Conservation (phyloP, 1,140 invertebrate species). For the Hycleus phaleratus region DNA sequence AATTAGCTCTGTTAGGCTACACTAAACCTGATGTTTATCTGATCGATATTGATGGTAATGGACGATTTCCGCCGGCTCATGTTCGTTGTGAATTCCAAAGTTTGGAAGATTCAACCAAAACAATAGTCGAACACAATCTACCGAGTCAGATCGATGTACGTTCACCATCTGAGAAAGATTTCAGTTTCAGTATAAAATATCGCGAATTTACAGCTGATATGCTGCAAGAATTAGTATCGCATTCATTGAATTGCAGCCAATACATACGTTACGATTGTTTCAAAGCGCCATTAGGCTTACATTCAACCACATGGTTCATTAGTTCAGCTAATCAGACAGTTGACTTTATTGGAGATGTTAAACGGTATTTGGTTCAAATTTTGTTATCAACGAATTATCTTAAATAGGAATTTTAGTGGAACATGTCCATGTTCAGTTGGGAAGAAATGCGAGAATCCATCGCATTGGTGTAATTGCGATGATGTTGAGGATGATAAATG, state of each 20-base stretch:
- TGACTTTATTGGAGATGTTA: conserved; percentile 77
- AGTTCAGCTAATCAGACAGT: conserved; percentile 70
- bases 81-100: conserved; percentile 87
- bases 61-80: conserved; percentile 78
- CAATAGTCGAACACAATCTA: conserved; percentile 87
- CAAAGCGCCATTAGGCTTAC: conserved; percentile 76
- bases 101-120: conserved; percentile 77
- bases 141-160: conserved; percentile 82
- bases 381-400: not conserved
- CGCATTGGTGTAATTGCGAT: conserved; percentile 81
- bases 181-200: conserved; percentile 78
- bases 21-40: conserved; percentile 82
- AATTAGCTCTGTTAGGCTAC: conserved; percentile 74
- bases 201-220: conserved; percentile 83
- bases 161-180: conserved; percentile 64
- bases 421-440: conserved; percentile 62
- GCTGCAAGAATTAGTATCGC: conserved; percentile 80
- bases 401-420: conserved; percentile 44
- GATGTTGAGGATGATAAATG: conserved; percentile 74
- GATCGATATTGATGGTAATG: conserved; percentile 90
- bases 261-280: conserved; percentile 88
- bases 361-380: conserved; percentile 49
- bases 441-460: conserved; percentile 68
- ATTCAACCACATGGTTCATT: conserved; percentile 85
- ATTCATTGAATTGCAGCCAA: conserved; percentile 83